Conservation (phyloP, 2,113 vertebrate species). For the Pleuronectes platessa region DNA sequence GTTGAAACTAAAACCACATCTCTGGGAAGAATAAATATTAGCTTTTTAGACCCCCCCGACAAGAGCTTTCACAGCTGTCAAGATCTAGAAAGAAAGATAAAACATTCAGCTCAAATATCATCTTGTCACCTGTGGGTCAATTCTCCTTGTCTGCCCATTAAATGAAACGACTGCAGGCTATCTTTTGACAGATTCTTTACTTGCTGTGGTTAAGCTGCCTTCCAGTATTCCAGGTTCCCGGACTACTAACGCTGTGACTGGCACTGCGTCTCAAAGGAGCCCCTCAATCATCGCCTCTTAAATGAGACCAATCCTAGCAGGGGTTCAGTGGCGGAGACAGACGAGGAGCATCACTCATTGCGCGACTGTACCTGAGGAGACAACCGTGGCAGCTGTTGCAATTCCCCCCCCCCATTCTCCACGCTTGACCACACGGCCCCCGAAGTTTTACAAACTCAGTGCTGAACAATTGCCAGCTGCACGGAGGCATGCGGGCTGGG, state of each 20-base stretch:
- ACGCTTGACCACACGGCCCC: neutral
- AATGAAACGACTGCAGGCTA: constrained; percentile 18
- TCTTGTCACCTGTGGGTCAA: constrained; percentile 5
- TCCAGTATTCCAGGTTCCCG: constrained; percentile 35
- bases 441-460: constrained; percentile 30
- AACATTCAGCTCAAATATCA: constrained; percentile 19
- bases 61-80: constrained; percentile 9
- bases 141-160: neutral
- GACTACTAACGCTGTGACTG: constrained; percentile 12
- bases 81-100: constrained; percentile 4
- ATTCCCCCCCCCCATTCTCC: constrained; percentile 36
- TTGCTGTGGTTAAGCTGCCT: constrained; percentile 35
- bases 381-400: constrained; percentile 56
- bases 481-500: constrained; percentile 6
- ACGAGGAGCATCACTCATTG: constrained; percentile 24
- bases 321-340: constrained; percentile 26
- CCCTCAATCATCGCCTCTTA: constrained; percentile 22
- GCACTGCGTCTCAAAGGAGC: constrained; percentile 9
- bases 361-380: constrained; percentile 51
- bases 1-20: neutral
- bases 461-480: constrained; percentile 38
- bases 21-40: constrained; percentile 23
- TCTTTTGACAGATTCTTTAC: constrained; percentile 14
- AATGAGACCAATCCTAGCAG: constrained; percentile 47
- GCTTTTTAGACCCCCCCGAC: neutral